phyloP scores from a whole-genome alignment of 2,797 vertebrate species.

The Poecilia wingei region DNA sequence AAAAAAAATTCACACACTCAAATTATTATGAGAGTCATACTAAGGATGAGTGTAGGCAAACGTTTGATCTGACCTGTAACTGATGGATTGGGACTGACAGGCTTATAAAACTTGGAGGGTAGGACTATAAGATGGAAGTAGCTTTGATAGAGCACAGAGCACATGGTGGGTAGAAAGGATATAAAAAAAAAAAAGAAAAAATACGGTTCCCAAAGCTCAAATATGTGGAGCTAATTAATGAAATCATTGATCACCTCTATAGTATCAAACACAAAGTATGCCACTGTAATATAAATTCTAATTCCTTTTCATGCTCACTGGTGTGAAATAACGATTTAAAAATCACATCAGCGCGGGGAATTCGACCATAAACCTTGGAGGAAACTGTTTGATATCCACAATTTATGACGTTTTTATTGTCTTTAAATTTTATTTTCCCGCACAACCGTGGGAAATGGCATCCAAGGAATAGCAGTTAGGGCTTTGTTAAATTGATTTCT shows the following conservation, averaged over 20 bases:
- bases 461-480: constrained; percentile 68
- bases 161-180: constrained; percentile 22
- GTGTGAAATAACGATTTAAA: constrained; percentile 62
- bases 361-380: constrained; percentile 68
- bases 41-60: not conserved
- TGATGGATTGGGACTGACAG: constrained; percentile 32
- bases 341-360: constrained; percentile 63
- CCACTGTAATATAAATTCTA: constrained; percentile 66
- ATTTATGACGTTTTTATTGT: constrained; percentile 76
- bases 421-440: constrained; percentile 70
- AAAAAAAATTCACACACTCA: not conserved
- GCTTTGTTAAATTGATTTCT: constrained; percentile 79
- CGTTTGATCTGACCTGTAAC: not conserved
- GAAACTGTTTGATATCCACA: constrained; percentile 66
- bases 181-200: constrained; percentile 5
- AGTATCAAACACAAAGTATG: constrained; percentile 56
- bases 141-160: not conserved
- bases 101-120: constrained; percentile 40
- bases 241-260: constrained; percentile 74
- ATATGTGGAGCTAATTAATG: constrained; percentile 72
- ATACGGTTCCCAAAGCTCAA: constrained; percentile 27
- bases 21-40: not conserved
- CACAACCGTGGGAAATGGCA: constrained; percentile 57
- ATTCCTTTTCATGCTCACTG: constrained; percentile 66
- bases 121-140: not conserved